A percentile compares a stretch with the other conserved stretches of the same genome.
phyloP scores from a whole-genome alignment of 2,797 vertebrate genomes.

The Kryptopterus vitreolus region DNA sequence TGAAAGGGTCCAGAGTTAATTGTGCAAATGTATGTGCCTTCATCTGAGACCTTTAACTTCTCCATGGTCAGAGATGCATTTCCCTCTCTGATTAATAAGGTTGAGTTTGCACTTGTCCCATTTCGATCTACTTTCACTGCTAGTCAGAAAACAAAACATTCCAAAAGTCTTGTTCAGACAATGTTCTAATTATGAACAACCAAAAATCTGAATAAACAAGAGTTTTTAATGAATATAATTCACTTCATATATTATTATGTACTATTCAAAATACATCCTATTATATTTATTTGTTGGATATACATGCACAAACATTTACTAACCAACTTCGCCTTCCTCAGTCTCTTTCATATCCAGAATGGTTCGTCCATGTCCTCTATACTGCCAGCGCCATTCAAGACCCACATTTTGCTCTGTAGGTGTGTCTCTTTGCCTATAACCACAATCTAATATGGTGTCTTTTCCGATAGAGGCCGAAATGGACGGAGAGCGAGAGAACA shows the following conservation, averaged over 20 bases:
- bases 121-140: slow-evolving; percentile 63
- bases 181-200: not conserved
- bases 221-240: not conserved
- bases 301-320: slow-evolving; percentile 30
- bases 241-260: not conserved
- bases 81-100: slow-evolving; percentile 62
- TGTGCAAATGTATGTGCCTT: slow-evolving; percentile 81
- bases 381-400: slow-evolving; percentile 82
- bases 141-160: slow-evolving; percentile 14
- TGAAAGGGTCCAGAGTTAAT: slow-evolving; percentile 67
- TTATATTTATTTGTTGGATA: not conserved
- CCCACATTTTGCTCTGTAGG: slow-evolving; percentile 58
- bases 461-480: slow-evolving; percentile 64
- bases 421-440: slow-evolving; percentile 71
- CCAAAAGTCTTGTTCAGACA: not conserved
- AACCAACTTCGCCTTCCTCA: slow-evolving; percentile 61
- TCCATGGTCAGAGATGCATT: slow-evolving; percentile 74
- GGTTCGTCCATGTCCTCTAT: slow-evolving; percentile 74
- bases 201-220: not conserved
- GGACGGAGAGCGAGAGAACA: slow-evolving; percentile 72
- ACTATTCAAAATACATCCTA: not conserved
- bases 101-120: slow-evolving; percentile 63
- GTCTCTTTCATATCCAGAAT: slow-evolving; percentile 67
- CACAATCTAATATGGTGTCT: slow-evolving; percentile 75
- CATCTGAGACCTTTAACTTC: slow-evolving; percentile 71